Conservation (phyloP, 2,888 invertebrate genomes). For the Spisula subtruncata region DNA sequence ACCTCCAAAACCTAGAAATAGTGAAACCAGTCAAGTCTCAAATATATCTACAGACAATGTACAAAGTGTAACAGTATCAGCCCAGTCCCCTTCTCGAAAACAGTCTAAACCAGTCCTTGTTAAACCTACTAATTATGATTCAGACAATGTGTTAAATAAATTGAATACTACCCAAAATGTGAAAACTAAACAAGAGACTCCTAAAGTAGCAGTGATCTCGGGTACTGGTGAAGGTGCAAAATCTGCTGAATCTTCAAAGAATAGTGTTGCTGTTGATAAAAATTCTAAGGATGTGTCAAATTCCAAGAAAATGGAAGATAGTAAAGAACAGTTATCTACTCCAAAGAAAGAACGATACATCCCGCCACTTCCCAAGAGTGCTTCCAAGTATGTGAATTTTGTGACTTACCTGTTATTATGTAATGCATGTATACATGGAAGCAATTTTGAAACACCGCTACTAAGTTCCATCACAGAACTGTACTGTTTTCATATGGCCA, state of each 20-base stretch:
- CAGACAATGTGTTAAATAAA: slow-evolving; percentile 17
- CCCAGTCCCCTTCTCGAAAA: neutral
- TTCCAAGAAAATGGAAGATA: slow-evolving; percentile 33
- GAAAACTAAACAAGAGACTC: slow-evolving; percentile 18
- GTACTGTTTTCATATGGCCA: no score
- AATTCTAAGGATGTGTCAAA: slow-evolving; percentile 28
- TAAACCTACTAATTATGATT: slow-evolving; percentile 26
- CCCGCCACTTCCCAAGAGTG: slow-evolving; percentile 78
- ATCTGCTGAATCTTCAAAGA: neutral
- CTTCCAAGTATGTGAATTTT: slow-evolving; percentile 81
- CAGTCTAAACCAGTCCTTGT: slow-evolving; percentile 32
- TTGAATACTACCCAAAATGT: slow-evolving; percentile 30
- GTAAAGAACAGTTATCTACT: slow-evolving; percentile 63
- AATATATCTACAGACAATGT: neutral
- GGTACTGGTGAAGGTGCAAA: slow-evolving; percentile 10
- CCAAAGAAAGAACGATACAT: slow-evolving; percentile 75
- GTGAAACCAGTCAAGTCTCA: slow-evolving; percentile 17
- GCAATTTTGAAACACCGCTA: no score
- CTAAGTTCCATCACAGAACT: no score
- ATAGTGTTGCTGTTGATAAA: neutral
- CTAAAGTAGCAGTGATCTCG: neutral
- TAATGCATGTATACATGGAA: neutral
- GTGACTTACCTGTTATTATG: neutral
- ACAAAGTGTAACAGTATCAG: slow-evolving; percentile 8
- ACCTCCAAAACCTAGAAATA: slow-evolving; percentile 59